phyloP scores from a whole-genome alignment of 2,797 vertebrate species.

The Gadopsis marmoratus region DNA sequence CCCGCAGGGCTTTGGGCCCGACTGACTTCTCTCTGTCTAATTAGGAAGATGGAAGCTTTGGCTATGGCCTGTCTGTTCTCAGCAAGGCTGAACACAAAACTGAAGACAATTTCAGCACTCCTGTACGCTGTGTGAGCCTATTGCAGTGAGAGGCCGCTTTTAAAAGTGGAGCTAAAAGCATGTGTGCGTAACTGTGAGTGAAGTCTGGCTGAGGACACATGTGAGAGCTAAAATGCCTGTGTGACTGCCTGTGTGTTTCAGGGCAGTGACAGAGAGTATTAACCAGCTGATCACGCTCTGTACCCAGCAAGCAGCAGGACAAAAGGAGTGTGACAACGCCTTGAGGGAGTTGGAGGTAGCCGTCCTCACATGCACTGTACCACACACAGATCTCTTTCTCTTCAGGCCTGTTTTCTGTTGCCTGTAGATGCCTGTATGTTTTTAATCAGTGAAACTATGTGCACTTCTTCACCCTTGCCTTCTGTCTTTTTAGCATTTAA shows the following conservation, averaged over 20 bases:
- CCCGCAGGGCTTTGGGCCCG: slow-evolving; percentile 80
- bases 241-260: slow-evolving; percentile 78
- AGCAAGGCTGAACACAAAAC: slow-evolving; percentile 78
- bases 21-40: slow-evolving; percentile 85
- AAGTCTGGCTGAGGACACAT: slow-evolving; percentile 56
- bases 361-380: slow-evolving; percentile 32
- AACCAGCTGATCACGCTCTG: slow-evolving; percentile 98
- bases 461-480: slow-evolving; percentile 1
- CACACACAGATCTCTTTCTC: slow-evolving; percentile 12
- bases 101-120: slow-evolving; percentile 66
- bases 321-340: slow-evolving; percentile 98
- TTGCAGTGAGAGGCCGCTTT: slow-evolving; percentile 53
- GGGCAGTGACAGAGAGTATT: slow-evolving; percentile 98
- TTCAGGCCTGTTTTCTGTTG: slow-evolving; percentile 17
- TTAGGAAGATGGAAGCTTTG: slow-evolving; percentile 83
- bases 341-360: slow-evolving; percentile 96
- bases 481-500: slow-evolving; percentile 26
- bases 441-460: not conserved
- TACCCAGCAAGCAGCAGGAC: slow-evolving; percentile 97
- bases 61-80: slow-evolving; percentile 78
- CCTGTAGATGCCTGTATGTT: slow-evolving; percentile 30
- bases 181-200: slow-evolving; percentile 47
- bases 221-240: slow-evolving; percentile 61
- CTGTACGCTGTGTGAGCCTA: slow-evolving; percentile 53
- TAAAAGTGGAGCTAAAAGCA: slow-evolving; percentile 54